Conservation (phyloP, 2,888 invertebrate genomes). For the Cyaniris semiargus region DNA sequence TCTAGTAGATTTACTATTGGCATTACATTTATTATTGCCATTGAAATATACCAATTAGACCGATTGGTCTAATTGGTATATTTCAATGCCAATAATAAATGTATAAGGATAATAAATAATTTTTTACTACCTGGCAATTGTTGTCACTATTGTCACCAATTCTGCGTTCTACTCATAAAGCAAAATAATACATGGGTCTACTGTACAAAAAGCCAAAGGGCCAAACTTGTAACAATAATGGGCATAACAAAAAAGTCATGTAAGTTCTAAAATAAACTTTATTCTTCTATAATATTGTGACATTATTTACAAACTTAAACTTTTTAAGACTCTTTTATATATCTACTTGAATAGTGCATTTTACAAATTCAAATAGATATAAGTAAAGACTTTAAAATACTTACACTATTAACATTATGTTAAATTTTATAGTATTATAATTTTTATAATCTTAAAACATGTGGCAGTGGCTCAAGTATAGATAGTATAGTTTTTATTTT, state of each 20-base stretch:
- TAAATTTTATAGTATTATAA: constrained; percentile 1
- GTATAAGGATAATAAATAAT: too few species aligned
- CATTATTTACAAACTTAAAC: constrained; percentile 15
- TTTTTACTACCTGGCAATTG: too few species aligned
- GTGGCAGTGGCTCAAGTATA: constrained; percentile 5
- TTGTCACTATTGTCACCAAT: too few species aligned
- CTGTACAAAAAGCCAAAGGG: too few species aligned
- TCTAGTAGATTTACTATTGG: too few species aligned
- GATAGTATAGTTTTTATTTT: background rate
- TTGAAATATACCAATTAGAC: too few species aligned
- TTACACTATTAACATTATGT: constrained; percentile 7
- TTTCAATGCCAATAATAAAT: too few species aligned
- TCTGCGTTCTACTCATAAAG: too few species aligned
- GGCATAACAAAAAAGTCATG: background rate
- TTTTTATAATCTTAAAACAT: background rate
- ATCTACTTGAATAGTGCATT: background rate
- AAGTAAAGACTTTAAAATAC: background rate
- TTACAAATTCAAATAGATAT: background rate
- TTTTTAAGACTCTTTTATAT: constrained; percentile 2
- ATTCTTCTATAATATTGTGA: constrained; percentile 5
- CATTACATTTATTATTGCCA: too few species aligned
- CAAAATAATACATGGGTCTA: too few species aligned
- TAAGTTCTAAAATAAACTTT: constrained; percentile 7
- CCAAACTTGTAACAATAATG: too few species aligned
- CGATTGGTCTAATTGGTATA: too few species aligned